Evolutionary conservation across 2,113 vertebrate genomes (phyloP).

Genomic region (Xiphophorus hellerii): DNA sequence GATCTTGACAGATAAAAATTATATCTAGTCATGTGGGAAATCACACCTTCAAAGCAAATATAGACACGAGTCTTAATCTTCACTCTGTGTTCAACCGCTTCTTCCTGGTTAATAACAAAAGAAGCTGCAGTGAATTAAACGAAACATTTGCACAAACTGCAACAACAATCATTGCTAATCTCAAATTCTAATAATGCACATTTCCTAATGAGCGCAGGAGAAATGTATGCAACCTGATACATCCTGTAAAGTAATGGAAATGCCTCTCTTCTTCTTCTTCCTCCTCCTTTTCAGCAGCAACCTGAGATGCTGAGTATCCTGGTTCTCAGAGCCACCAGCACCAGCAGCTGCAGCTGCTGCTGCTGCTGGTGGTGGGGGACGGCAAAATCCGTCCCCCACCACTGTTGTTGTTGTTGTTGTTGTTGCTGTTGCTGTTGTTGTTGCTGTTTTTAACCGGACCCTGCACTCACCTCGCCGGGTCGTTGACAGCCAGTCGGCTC

Average conservation of each 20-base stretch:
- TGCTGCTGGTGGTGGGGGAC: background rate
- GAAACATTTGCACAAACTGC: background rate
- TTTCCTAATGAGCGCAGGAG: constrained; percentile 51
- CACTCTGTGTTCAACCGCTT: background rate
- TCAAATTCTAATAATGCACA: background rate
- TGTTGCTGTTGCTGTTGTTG: background rate
- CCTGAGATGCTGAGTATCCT: constrained; percentile 71
- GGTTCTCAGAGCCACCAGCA: constrained; percentile 31
- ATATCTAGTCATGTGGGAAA: background rate
- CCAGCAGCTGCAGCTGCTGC: background rate
- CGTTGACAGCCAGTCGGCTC: constrained; percentile 48
- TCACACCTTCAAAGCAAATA: background rate
- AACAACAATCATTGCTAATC: background rate
- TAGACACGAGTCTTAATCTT: background rate
- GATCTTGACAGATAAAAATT: background rate
- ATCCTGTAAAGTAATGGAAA: constrained; percentile 59
- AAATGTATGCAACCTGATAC: background rate
- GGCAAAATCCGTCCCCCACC: background rate
- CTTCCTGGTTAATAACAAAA: constrained; percentile 3
- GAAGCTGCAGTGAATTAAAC: constrained; percentile 7
- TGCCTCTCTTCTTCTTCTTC: constrained; percentile 13
- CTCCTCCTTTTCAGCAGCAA: constrained; percentile 63
- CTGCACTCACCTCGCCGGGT: constrained; percentile 63
- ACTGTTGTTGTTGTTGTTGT: background rate
- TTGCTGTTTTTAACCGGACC: constrained; percentile 1